Evolutionary conservation across 2,797 vertebrate species (phyloP), one percentile per base, ranked within the genome.

Genomic region (Nyctalus aviator): DNA sequence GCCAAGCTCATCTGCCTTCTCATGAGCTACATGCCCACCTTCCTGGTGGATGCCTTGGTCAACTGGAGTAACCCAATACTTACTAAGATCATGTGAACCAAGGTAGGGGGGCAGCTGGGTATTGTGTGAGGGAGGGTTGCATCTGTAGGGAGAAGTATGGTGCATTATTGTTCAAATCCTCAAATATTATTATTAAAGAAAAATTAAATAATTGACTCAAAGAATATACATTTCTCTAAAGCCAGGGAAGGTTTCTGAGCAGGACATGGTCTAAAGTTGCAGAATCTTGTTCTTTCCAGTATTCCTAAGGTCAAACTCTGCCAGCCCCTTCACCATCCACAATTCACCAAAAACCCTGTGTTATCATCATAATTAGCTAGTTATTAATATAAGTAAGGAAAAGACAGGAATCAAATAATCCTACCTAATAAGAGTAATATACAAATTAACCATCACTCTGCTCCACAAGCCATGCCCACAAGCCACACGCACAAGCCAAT

Each of bases 1-100:
- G 79, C 97, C 37, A 32, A 88, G 15, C 53, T 98, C 48, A 0
- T 96, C 50, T 77, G 88, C 77, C 9, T 98, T 5, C 98, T 97
- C 0, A 20, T 98, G 94, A 98, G 97, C 95, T 98, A 98, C 94
- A 66, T 98, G 93, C 98, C 98, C 23, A 96, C 96, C 8, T 86
- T 25, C 13, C 72, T 98, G 20, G 5, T 20, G 3, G 97, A 98
- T 17, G 2, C 53, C 6, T 0, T 98, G 0, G 0, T 95, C 2
- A 1, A 0, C 10, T 50, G 50, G 78, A 0, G 0, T 0, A 8
- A 0, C 0, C 12, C 76, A 21, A 87, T 37, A 23, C 95, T 95
- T 2, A 10, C 14, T 2, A 48, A 89, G 15, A 46, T 92, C 20
- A 5, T 95, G 10, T 97, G 97, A 81, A 0, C 14, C 62, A 55